These are phyloP conservation scores for Epinotia brunnichana DNA, from an alignment of 2,888 invertebrate species.

Conservation along the genomic window DNA sequence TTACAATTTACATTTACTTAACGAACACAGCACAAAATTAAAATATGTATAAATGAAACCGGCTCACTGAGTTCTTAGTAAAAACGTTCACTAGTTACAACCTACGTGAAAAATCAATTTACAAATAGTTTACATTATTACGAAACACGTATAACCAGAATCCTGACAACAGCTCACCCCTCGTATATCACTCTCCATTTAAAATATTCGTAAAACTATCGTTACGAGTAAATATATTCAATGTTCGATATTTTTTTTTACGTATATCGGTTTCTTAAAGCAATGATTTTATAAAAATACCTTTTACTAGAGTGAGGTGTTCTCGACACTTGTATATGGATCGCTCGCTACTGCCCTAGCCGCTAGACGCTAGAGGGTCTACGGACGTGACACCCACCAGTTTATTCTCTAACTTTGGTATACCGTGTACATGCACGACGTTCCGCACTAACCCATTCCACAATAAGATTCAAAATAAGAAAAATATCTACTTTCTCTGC, in stretches of 20 bases:
- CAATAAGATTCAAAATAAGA: slow-evolving; percentile 64
- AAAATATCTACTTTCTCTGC: slow-evolving; percentile 61
- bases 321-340: slow-evolving; percentile 56
- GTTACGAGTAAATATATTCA: slow-evolving; percentile 79
- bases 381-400: slow-evolving; percentile 65
- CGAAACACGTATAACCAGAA: slow-evolving; percentile 80
- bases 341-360: slow-evolving; percentile 50
- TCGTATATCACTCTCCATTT: slow-evolving; percentile 65
- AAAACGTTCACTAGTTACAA: slow-evolving; percentile 77
- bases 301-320: slow-evolving; percentile 68
- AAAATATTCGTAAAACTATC: slow-evolving; percentile 73
- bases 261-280: slow-evolving; percentile 81
- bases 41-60: slow-evolving; percentile 70
- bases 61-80: slow-evolving; percentile 73
- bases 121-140: slow-evolving; percentile 80
- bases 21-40: slow-evolving; percentile 83
- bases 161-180: slow-evolving; percentile 71
- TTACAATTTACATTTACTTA: slow-evolving; percentile 82
- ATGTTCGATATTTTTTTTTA: slow-evolving; percentile 75
- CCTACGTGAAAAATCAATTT: slow-evolving; percentile 79
- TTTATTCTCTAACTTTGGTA: slow-evolving; percentile 83
- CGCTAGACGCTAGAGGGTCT: slow-evolving; percentile 32
- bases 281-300: slow-evolving; percentile 83
- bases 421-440: slow-evolving; percentile 74
- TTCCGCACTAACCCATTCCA: slow-evolving; percentile 63